phyloP scores from a whole-genome alignment of 2,888 invertebrate genomes.

The Esperia sulphurella region DNA sequence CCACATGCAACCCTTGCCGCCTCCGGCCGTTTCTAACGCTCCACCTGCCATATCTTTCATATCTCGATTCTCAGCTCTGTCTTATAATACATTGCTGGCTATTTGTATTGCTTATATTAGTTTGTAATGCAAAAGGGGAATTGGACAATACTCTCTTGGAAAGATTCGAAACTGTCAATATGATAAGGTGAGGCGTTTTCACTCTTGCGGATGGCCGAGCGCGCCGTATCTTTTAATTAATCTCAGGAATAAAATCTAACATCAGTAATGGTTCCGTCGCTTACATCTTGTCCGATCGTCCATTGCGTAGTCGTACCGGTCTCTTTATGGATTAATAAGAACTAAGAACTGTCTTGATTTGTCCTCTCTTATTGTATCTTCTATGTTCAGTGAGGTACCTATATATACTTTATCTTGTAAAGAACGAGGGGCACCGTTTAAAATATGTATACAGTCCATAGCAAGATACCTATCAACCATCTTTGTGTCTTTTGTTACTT shows the following conservation, averaged over 20 bases:
- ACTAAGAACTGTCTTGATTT: constrained; percentile 15
- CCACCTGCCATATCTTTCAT: constrained; percentile 54
- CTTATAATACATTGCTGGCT: constrained; percentile 42
- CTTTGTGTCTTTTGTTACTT: no score
- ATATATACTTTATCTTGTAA: no score
- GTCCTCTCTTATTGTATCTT: constrained; percentile 9
- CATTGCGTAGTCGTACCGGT: constrained; percentile 39
- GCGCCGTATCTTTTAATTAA: constrained; percentile 74
- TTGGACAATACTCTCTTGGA: constrained; percentile 31
- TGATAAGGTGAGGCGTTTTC: constrained; percentile 58
- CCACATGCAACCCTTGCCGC: constrained; percentile 66
- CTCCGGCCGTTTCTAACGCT: constrained; percentile 56
- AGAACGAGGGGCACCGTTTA: no score
- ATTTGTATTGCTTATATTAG: no score
- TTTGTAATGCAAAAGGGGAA: constrained; percentile 4
- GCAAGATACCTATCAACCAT: no score
- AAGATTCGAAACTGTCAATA: constrained; percentile 34
- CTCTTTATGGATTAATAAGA: constrained; percentile 23
- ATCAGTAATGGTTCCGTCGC: constrained; percentile 56
- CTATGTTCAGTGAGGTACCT: no score
- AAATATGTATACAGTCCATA: no score
- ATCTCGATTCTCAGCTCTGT: constrained; percentile 25
- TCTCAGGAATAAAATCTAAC: constrained; percentile 67
- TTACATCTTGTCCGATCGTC: constrained; percentile 37
- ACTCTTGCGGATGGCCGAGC: constrained; percentile 49